Evolutionary conservation across 1,140 invertebrate species (phyloP), one percentile per base, ranked within the genome.

Genomic region (Formica exsecta): DNA sequence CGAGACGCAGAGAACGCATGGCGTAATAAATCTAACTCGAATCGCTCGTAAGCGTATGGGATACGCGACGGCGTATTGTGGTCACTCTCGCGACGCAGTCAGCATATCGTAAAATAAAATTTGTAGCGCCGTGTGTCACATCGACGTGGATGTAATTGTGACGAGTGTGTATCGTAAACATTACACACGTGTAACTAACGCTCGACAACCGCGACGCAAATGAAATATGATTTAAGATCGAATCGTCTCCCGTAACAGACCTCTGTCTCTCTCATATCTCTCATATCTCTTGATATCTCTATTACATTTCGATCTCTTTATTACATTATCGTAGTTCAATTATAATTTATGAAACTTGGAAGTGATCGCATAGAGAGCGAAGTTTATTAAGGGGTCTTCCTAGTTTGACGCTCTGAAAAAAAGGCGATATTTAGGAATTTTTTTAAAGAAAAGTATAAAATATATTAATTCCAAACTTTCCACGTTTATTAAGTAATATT

Each of bases 51-150:
- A 71, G 68, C 54, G 48, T 16, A 51, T 29, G n/a, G 64, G 8
- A 16, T 62, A 75, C 54, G 11, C 22, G 19, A 16, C 19, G n/a
- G 41, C 65, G 41, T 65, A 79, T 89, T 89, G 77, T 80, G 62
- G 54, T 61, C 73, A 32, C 5, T 79, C 41, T 44, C 65, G n/a
- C 22, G 29, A 48, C 32, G 54, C 87, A 87, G 75, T 89, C 89
- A 74, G 68, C 85, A 59, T 90, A 80, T 90, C 89, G 79, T 90
- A 90, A 90, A 90, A 86, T 70, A 85, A 90, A 89, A 90, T 90
- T 90, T 90, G 89, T 89, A 77, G 74, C 85, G 61, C 79, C 48
- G 19, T 51, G 74, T 90, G 89, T 89, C 85, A 89, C 74, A 51
- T 51, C 85, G 59, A 48, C 25, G 73, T 7, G 22, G 36, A 74